Evolutionary conservation across 2,888 invertebrate genomes (phyloP).

Genomic region (Seira musarum): DNA sequence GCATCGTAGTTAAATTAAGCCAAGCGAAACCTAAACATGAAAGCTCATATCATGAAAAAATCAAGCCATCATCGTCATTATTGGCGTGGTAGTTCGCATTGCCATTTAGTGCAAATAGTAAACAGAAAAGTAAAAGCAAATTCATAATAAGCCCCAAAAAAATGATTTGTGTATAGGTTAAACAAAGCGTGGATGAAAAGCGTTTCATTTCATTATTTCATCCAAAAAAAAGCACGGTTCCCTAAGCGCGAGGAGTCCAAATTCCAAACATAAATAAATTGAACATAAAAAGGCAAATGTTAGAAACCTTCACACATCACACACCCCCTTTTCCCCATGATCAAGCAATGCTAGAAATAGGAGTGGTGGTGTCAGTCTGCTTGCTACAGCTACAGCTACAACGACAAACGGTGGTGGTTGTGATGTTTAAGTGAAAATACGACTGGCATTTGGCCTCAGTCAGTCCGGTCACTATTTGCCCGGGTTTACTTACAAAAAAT

Average conservation of each 20-base stretch:
- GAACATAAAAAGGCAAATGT: background rate
- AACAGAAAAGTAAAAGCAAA: too few species aligned
- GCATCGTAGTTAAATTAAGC: too few species aligned
- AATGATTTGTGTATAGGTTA: too few species aligned
- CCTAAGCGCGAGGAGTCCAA: too few species aligned
- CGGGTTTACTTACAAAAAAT: background rate
- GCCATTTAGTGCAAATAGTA: too few species aligned
- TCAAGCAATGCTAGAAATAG: background rate
- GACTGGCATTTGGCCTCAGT: constrained; percentile 6
- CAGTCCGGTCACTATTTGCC: background rate
- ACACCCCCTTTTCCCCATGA: background rate
- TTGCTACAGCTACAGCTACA: background rate
- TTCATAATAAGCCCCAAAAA: too few species aligned
- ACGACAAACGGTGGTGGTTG: background rate
- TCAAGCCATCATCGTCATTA: too few species aligned
- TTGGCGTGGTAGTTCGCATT: too few species aligned
- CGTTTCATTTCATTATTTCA: background rate
- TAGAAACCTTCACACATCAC: background rate
- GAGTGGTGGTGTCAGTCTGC: background rate
- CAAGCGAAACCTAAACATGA: too few species aligned
- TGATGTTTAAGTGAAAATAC: background rate
- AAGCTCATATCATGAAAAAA: too few species aligned
- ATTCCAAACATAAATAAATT: constrained; percentile 12
- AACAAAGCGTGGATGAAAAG: background rate
- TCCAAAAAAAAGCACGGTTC: background rate